Base-by-base conservation (phyloP, 2,888 invertebrate genomes). In the Tinea semifulvella region DNA sequence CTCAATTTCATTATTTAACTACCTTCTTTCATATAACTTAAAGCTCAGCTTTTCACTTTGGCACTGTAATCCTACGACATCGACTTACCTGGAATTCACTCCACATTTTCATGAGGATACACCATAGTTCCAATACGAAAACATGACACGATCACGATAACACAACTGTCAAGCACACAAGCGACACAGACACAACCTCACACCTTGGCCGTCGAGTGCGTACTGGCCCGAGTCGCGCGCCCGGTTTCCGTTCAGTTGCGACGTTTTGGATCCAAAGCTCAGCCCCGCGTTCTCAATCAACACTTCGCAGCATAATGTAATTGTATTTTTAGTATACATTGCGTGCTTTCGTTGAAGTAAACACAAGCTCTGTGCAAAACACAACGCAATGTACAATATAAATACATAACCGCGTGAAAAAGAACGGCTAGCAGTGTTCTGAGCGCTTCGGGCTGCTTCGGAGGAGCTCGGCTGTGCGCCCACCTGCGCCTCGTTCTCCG, bases 51-150 rank as follows among this genome's bases (percentile, higher is more conserved):
- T n/a, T n/a, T n/a, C n/a, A n/a, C n/a, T n/a, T n/a, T n/a, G n/a
- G n/a, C 25, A 25, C 25, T 25, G 25, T 8, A 25, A 48, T 39
- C 36, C n/a, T n/a, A n/a, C n/a, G n/a, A n/a, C n/a, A n/a, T n/a
- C n/a, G n/a, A 58, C 79, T 75, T 58, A 80, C 80, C 77, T 80
- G 80, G 60, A 80, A 79, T 73, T 80, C 80, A 80, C 80, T 80
- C 80, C 80, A 80, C 80, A 80, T 80, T 70, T 80, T 80, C 80
- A 80, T 80, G 63, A 72, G 79, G 70, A 80, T 79, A 71, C 75
- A 80, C 72, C 80, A 80, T 80, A 79, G 77, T 80, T 79, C 76
- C 79, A 61, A 76, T 69, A 76, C 66, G 72, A 79, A 74, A 80
- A 79, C 80, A 80, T 80, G 60, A 74, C 79, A 75, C 72, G 76